Evolutionary conservation across 2,888 invertebrate genomes (phyloP), one percentile per base, ranked within the genome.

Genomic region (Agrotis ipsilon): DNA sequence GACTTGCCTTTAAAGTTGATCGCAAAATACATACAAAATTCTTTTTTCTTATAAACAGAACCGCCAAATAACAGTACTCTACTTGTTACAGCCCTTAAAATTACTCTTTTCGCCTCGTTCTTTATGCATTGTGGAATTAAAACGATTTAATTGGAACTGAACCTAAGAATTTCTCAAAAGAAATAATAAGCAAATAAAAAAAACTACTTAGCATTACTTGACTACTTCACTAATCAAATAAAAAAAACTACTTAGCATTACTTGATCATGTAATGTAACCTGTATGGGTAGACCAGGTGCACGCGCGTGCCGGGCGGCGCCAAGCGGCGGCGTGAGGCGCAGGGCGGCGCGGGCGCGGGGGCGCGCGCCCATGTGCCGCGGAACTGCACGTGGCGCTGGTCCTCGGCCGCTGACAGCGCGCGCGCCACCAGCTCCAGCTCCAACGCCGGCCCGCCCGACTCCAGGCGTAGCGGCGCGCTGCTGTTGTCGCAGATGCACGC

Each of bases 401-500:
- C 98, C 92, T 98, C 98, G 62, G 97, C 97, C 65, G 98, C 97
- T 85, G 97, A 97, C 94, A 98, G 97, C 67, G 97, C 96, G 76
- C 97, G 97, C 75, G 98, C 97, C 86, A 97, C 97, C 91, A 98
- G 98, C 84, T 97, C 97, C 70, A 98, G 94, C 93, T 98, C 98
- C 88, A 98, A 95, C 57, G 97, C 97, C 13, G 90, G 90, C 21
- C 93, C 93, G 24, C 88, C 88, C 27, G 90, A 87, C 75, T 80
- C 84, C 68, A 94, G 63, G 27, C 80, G 84, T 81, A 94, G 88
- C 73, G 94, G 92, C 27, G 92, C 85, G 63, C 90, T 96, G 68
- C 94, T 93, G 91, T 98, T 98, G 94, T 98, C 98, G 92, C 98
- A 98, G 79, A 98, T 96, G 91, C 98, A 98, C 58, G 98, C 98